Evolutionary conservation across 2,797 vertebrate genomes (phyloP).

Genomic region (Eremophila alpestris): DNA sequence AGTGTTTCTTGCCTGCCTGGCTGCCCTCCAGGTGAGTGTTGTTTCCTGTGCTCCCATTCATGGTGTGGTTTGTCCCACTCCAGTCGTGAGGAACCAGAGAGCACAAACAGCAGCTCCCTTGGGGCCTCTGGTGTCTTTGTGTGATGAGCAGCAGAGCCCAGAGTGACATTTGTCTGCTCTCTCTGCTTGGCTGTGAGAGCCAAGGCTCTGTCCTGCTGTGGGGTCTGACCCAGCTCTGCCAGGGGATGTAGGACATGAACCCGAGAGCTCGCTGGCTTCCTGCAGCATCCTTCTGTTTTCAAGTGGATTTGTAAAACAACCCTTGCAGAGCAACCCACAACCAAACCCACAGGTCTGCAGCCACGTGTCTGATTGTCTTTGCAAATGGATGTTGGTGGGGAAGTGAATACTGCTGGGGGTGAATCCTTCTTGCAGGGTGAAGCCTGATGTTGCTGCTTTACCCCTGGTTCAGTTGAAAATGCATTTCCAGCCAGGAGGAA

Average conservation of each 20-base stretch:
- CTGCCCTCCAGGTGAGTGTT: background rate
- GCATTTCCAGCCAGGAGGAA: rapidly evolving
- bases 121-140: background rate
- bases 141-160: background rate
- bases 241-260: rapidly evolving
- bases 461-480: background rate
- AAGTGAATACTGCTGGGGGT: background rate
- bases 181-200: background rate
- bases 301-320: background rate
- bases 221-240: background rate
- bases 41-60: background rate
- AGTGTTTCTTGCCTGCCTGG: background rate
- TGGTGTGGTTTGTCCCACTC: background rate
- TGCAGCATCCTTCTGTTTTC: background rate
- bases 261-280: rapidly evolving
- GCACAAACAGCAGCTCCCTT: background rate
- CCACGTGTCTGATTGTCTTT: background rate
- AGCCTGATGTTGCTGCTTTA: background rate
- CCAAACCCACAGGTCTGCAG: background rate
- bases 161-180: background rate
- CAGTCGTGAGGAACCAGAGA: background rate
- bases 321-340: background rate
- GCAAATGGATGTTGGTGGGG: background rate
- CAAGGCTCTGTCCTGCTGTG: background rate
- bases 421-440: background rate